These are phyloP conservation scores for Pemphredon lugubris DNA, from an alignment of 2,888 invertebrate species.

Conservation along the genomic window DNA sequence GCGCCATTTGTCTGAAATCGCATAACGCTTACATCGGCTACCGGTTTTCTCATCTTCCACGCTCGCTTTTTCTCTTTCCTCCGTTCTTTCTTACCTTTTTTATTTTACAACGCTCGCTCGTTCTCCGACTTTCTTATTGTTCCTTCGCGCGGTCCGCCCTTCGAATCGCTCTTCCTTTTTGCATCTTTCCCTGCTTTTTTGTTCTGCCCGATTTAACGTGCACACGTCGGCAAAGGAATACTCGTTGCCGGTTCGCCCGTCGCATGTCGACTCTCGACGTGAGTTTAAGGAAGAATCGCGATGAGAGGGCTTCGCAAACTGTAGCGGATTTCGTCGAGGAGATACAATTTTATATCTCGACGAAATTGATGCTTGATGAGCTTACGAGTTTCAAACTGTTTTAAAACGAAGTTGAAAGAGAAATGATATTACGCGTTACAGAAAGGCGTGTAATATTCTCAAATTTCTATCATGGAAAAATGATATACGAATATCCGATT, in stretches of 20 bases:
- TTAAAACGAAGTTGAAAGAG: too few relatives aligned
- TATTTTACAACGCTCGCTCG: background rate
- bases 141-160: conserved; percentile 1
- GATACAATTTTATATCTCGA: too few relatives aligned
- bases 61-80: conserved; percentile 54
- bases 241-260: background rate
- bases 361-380: too few relatives aligned
- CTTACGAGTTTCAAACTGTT: too few relatives aligned
- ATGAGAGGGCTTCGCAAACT: too few relatives aligned
- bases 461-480: too few relatives aligned
- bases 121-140: conserved; percentile 34
- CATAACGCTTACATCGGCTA: conserved; percentile 67
- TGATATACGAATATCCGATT: too few relatives aligned
- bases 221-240: background rate
- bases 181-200: background rate
- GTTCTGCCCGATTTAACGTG: background rate
- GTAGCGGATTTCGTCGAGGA: too few relatives aligned
- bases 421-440: too few relatives aligned
- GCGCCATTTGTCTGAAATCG: conserved; percentile 72
- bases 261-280: background rate
- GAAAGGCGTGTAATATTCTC: too few relatives aligned
- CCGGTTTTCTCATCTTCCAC: conserved; percentile 55
- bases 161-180: background rate
- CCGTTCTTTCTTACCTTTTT: conserved; percentile 29
- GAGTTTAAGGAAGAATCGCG: background rate